These are phyloP conservation scores for Hipparchia sbordonii DNA, from an alignment of 2,888 invertebrate genomes.

Conservation along the genomic window DNA sequence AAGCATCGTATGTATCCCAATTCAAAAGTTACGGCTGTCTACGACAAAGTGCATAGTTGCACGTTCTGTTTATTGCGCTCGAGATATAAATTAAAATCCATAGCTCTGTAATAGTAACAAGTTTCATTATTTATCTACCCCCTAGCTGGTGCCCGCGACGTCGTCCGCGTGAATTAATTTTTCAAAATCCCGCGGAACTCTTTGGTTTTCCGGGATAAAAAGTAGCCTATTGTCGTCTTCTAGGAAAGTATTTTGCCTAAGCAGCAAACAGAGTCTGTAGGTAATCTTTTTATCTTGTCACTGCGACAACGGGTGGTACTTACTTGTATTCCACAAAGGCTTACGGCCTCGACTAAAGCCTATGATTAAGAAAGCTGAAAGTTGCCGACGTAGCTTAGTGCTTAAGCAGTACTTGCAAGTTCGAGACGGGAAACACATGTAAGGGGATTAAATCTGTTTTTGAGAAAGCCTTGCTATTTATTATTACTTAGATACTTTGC, in stretches of 20 bases:
- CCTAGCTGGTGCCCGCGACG: no score
- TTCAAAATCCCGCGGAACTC: no score
- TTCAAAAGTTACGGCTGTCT: not conserved
- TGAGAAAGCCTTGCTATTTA: constrained; percentile 13
- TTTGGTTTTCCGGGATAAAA: no score
- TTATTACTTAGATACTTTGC: not conserved
- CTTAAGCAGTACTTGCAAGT: constrained; percentile 21
- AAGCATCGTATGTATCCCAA: not conserved
- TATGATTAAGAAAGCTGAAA: constrained; percentile 38
- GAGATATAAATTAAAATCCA: not conserved
- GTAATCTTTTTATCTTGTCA: constrained; percentile 1
- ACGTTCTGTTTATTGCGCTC: not conserved
- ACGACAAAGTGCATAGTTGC: not conserved
- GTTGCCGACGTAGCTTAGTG: constrained; percentile 32
- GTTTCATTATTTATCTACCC: no score
- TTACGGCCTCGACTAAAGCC: constrained; percentile 26
- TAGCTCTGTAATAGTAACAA: no score
- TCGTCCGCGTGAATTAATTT: no score
- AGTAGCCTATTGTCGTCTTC: no score
- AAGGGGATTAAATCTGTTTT: constrained; percentile 18
- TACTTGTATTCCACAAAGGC: constrained; percentile 13
- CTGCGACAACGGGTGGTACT: not conserved
- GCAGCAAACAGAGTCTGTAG: not conserved
- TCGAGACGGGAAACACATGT: constrained; percentile 20
- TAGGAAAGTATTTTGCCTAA: not conserved